These are phyloP conservation scores for Drosophila picticornis DNA, from an alignment of 2,888 invertebrate species.

Conservation along the genomic window DNA sequence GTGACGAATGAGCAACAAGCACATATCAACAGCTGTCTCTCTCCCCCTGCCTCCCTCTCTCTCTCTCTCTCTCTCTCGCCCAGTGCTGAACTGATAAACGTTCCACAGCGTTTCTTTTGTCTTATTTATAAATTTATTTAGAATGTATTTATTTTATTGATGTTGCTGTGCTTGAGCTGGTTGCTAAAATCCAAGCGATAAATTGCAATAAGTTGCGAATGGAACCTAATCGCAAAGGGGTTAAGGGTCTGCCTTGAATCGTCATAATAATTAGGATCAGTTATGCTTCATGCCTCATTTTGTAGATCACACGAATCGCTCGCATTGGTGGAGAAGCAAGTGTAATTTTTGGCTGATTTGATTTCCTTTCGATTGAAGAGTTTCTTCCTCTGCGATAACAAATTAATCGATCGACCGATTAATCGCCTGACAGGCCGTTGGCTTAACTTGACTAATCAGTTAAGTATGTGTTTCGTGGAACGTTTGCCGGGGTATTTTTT, in stretches of 20 bases:
- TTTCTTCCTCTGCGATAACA: slow-evolving; percentile 29
- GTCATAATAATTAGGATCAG: slow-evolving; percentile 13
- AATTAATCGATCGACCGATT: slow-evolving; percentile 7
- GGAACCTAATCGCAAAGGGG: slow-evolving; percentile 38
- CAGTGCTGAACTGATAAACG: slow-evolving; percentile 23
- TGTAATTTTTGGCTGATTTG: slow-evolving; percentile 19
- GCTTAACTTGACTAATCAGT: slow-evolving; percentile 25
- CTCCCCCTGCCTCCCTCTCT: not conserved
- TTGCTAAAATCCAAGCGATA: slow-evolving; percentile 28
- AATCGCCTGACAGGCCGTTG: slow-evolving; percentile 7
- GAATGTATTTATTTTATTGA: slow-evolving; percentile 10
- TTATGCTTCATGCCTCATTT: slow-evolving; percentile 32
- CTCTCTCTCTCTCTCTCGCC: too few species aligned
- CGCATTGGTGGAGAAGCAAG: slow-evolving; percentile 46
- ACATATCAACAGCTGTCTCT: slow-evolving; percentile 22
- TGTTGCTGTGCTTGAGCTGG: slow-evolving; percentile 4
- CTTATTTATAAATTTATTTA: slow-evolving; percentile 53
- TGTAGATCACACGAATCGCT: slow-evolving; percentile 38
- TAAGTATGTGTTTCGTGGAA: slow-evolving; percentile 1
- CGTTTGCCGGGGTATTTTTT: slow-evolving; percentile 8
- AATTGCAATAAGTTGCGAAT: slow-evolving; percentile 52
- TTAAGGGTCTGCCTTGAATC: slow-evolving; percentile 36
- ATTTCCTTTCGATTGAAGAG: slow-evolving; percentile 20
- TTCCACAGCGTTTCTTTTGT: slow-evolving; percentile 13
- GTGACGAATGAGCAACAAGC: not conserved